Percentiles rank a stretch among this genome's conserved stretches.
Conservation (phyloP, 2,113 vertebrate genomes). For the Chionis minor region DNA sequence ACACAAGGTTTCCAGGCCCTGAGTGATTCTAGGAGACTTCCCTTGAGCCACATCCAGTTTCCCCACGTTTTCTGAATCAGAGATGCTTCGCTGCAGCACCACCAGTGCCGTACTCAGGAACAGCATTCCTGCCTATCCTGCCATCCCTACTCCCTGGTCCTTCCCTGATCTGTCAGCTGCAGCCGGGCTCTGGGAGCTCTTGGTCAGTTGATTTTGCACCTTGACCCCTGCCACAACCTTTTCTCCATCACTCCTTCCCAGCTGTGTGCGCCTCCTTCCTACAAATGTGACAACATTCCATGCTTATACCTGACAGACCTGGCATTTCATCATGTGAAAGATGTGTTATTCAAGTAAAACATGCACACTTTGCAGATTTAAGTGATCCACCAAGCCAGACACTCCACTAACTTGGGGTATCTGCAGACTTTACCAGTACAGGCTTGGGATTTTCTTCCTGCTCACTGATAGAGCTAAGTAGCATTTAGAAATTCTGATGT, state of each 20-base stretch:
- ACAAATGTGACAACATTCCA: background rate
- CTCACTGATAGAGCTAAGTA: background rate
- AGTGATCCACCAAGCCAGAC: background rate
- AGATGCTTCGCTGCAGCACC: background rate
- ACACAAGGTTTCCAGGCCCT: background rate
- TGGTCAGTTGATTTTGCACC: background rate
- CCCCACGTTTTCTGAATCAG: background rate
- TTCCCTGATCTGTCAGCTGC: background rate
- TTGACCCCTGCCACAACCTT: fast-evolving
- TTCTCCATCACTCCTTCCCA: background rate
- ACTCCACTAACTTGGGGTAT: background rate
- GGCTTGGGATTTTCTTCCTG: background rate
- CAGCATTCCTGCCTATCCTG: background rate
- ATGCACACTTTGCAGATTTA: background rate
- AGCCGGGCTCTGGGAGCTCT: background rate
- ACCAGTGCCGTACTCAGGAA: too few species aligned
- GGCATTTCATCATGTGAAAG: background rate
- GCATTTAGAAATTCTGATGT: background rate
- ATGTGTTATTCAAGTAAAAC: background rate
- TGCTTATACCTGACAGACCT: background rate
- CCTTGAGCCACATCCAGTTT: background rate
- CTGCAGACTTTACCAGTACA: background rate
- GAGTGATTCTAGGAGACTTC: background rate
- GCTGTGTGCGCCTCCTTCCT: background rate
- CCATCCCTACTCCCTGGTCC: background rate